Evolutionary conservation across 1,140 invertebrate genomes (phyloP), one percentile per base, ranked within the genome.

Genomic region (Halyomorpha halys): DNA sequence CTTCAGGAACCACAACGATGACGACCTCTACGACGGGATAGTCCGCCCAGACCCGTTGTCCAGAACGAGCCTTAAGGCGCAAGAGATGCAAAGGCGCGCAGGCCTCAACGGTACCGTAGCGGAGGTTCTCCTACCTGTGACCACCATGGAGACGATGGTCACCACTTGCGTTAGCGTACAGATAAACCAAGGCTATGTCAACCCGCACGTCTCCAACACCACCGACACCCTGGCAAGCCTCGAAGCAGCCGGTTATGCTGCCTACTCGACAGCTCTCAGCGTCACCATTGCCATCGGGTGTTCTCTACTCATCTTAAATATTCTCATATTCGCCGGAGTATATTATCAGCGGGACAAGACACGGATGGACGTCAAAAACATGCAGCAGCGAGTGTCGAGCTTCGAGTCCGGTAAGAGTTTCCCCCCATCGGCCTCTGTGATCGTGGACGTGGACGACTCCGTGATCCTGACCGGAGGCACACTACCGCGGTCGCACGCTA

Each of bases 271-370:
- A 1, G 88, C 89, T 3, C 73, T 93, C 3, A 89, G 86, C 70
- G 85, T 94, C 6, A 93, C 90, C 3, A 90, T 94, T 66, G 89
- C 89, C 2, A 89, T 94, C 30, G 91, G 91, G 2, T 92, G 90
- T 71, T 89, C 87, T 0, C 75, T 95, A 18, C 63, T 72, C 2
- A 66, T 72, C 25, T 78, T 97, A 6, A 97, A 97, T 72, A 87
- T 95, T 0, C 77, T 97, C 14, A 91, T 97, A 69, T 95, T 96
- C 72, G 91, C 91, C 39, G 92, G 91, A 2, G 90, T 96, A 0
- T 96, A 94, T 70, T 95, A 95, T 73, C 91, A 95, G 72, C 79
- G 91, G 15, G 91, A 95, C 71, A 78, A 93, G 73, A 85, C 86
- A 14, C 78, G 86, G 81, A 75, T 69, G 59, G 69, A 70, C 39